Evolutionary conservation across 2,888 invertebrate genomes (phyloP).

Genomic region (Cheilosia variabilis): DNA sequence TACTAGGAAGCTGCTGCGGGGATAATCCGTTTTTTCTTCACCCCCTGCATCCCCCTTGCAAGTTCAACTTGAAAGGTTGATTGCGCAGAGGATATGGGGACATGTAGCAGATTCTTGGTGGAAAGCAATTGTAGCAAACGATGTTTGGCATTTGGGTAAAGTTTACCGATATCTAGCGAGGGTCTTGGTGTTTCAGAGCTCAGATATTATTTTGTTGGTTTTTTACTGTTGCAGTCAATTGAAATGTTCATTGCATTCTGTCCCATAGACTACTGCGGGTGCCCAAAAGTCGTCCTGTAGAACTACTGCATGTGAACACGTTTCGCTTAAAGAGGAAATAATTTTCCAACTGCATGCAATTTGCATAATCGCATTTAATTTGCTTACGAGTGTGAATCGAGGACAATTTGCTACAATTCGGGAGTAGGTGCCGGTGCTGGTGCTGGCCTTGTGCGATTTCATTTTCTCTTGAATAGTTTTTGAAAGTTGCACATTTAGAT

Average conservation of each 20-base stretch:
- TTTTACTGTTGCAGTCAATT: slow-evolving; percentile 17
- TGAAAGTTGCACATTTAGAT: slow-evolving; percentile 31
- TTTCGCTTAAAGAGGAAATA: slow-evolving; percentile 39
- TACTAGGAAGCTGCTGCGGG: background rate
- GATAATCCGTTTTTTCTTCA: background rate
- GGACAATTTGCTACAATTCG: slow-evolving; percentile 24
- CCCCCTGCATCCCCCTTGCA: background rate
- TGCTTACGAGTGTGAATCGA: slow-evolving; percentile 41
- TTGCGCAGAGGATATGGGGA: slow-evolving; percentile 12
- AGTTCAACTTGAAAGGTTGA: slow-evolving; percentile 16
- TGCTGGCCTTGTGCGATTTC: slow-evolving; percentile 10
- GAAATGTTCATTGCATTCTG: slow-evolving; percentile 41
- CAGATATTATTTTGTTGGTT: slow-evolving; percentile 36
- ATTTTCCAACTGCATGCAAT: slow-evolving; percentile 33
- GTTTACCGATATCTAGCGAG: slow-evolving; percentile 29
- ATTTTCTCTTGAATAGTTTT: slow-evolving; percentile 34
- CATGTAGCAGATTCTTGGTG: slow-evolving; percentile 18
- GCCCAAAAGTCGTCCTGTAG: background rate
- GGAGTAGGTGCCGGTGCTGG: background rate
- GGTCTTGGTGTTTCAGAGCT: slow-evolving; percentile 23
- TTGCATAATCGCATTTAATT: slow-evolving; percentile 61
- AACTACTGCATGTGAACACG: slow-evolving; percentile 32
- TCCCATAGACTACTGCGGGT: background rate
- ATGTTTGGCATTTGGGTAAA: slow-evolving; percentile 47
- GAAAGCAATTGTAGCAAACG: slow-evolving; percentile 45